These are phyloP conservation scores for Enhydra lutris DNA, from an alignment of 2,113 vertebrate species.

Conservation along the genomic window DNA sequence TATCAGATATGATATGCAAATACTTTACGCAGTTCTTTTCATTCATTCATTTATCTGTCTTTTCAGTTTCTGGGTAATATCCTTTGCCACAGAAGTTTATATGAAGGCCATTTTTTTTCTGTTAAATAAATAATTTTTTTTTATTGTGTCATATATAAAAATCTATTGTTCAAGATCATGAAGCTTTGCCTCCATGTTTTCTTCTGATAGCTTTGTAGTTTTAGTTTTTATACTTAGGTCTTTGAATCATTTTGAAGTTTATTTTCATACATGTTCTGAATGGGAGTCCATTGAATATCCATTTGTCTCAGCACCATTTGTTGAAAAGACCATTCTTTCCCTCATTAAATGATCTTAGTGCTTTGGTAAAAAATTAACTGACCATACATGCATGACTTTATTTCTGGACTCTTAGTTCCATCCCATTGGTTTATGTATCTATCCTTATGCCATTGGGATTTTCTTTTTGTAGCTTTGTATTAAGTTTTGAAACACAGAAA, in stretches of 20 bases:
- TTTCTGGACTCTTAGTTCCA: not conserved
- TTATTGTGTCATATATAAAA: not conserved
- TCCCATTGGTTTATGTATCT: not conserved
- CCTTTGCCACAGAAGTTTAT: not conserved
- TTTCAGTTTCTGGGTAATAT: not conserved
- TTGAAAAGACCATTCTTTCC: not conserved
- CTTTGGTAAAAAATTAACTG: not conserved
- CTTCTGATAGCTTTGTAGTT: not conserved
- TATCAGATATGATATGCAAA: not conserved
- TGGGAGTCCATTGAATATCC: not conserved
- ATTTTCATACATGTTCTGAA: not conserved
- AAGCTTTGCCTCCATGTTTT: not conserved
- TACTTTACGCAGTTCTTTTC: not conserved
- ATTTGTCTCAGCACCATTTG: not conserved
- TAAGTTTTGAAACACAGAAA: not conserved
- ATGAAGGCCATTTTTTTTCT: not conserved
- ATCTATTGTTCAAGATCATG: not conserved
- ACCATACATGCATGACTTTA: not conserved
- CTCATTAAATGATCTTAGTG: not conserved
- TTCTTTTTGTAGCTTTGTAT: not conserved
- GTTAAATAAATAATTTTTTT: not conserved
- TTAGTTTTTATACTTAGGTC: not conserved
- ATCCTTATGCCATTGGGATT: not conserved
- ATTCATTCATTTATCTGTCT: not conserved
- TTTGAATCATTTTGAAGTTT: not conserved